Conservation (phyloP, 2,888 invertebrate species). For the Halictus ligatus region DNA sequence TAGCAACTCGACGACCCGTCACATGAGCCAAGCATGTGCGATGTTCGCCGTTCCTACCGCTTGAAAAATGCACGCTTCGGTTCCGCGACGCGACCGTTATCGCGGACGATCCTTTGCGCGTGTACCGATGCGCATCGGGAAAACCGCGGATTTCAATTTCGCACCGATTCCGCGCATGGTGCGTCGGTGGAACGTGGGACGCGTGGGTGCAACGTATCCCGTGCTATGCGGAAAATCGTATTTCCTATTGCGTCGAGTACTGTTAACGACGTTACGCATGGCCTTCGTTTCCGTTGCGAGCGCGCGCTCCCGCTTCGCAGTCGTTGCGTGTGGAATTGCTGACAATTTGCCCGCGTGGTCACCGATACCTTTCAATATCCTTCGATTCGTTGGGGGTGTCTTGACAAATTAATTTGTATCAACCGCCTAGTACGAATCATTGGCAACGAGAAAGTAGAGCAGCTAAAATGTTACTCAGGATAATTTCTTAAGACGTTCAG, state of each 20-base stretch:
- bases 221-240: constrained; percentile 49
- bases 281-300: constrained; percentile 40
- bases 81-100: background rate
- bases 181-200: background rate
- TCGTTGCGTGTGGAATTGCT: background rate
- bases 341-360: background rate
- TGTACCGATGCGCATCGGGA: background rate
- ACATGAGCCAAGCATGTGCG: constrained; percentile 47
- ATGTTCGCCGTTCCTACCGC: background rate
- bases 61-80: background rate
- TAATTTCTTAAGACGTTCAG: background rate
- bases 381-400: background rate
- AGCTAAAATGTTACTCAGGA: too few relatives aligned
- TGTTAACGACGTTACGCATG: constrained; percentile 46
- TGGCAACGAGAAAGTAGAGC: background rate
- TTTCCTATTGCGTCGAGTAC: constrained; percentile 41
- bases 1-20: constrained; percentile 25
- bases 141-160: background rate
- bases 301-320: background rate
- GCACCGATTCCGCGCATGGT: background rate
- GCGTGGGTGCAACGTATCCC: constrained; percentile 45
- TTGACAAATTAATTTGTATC: background rate
- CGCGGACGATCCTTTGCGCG: background rate
- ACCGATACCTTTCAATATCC: background rate
- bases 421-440: background rate